Conservation (phyloP, 2,888 invertebrate species). For the Alentia gelatinosa region DNA sequence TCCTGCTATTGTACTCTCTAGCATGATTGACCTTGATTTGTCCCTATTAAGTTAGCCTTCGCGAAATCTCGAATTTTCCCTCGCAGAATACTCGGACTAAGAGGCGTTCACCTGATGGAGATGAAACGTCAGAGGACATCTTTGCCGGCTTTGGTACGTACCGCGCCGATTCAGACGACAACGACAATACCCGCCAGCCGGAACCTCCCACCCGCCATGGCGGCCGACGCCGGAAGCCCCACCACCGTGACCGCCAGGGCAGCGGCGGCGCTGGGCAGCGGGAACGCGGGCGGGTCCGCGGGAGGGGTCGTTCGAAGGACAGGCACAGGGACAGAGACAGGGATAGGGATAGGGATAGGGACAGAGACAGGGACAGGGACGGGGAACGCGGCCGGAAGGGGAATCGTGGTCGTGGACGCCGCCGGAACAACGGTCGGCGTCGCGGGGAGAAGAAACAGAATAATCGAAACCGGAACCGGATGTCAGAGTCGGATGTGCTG, state of each 20-base stretch:
- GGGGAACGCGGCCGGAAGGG: background rate
- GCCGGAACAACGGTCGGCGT: background rate
- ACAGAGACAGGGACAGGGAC: constrained; percentile 50
- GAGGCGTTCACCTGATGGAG: background rate
- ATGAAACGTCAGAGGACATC: background rate
- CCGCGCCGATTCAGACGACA: background rate
- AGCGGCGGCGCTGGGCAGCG: background rate
- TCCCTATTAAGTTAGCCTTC: too few species aligned
- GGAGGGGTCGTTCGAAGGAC: background rate
- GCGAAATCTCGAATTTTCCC: too few species aligned
- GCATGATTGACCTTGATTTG: too few species aligned
- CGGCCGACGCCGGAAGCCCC: background rate
- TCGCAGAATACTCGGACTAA: too few species aligned
- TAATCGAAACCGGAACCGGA: background rate
- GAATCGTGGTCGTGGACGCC: background rate
- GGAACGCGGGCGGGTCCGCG: background rate
- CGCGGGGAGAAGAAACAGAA: background rate
- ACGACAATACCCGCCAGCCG: background rate
- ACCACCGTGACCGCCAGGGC: background rate
- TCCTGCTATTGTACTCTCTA: too few species aligned
- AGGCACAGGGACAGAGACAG: constrained; percentile 53
- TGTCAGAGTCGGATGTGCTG: background rate
- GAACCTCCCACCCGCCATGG: background rate
- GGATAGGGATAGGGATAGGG: constrained; percentile 48
- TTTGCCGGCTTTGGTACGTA: constrained; percentile 7